Base-by-base conservation (phyloP, 1,140 invertebrate species). In the Zophobas morio region DNA sequence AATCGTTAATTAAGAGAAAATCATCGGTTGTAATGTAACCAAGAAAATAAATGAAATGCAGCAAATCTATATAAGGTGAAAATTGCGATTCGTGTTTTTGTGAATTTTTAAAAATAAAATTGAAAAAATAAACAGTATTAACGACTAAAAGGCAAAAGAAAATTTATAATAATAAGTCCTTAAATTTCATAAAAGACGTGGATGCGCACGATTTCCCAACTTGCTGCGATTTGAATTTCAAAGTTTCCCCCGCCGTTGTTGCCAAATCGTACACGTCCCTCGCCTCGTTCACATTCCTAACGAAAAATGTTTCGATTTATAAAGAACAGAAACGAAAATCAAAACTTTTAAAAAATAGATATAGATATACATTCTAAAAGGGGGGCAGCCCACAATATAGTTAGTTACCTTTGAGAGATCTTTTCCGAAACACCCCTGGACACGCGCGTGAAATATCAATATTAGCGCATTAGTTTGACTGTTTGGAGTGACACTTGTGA, bases 371-470 rank as follows among this genome's bases (percentile, higher is more conserved):
- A 86, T 85, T 85, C 84, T 86, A 86, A 85, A 80, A 86, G 84
- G 85, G 72, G 85, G 84, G 84, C 85, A 86, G 84, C 84, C 83
- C 84, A 86, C 82, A 86, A 85, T 84, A 85, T 82, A 85, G 85
- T 86, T 86, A 86, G 86, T 92, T 93, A 94, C 93, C 93, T 94
- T 94, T 94, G 92, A 94, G 93, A 91, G 93, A 95, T 93, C 94
- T 94, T 94, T 95, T 95, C 93, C 94, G 93, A 94, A 94, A 95
- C 92, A 94, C 93, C 91, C 94, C 93, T 95, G 89, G 86, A 84
- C 81, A 81, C 85, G 81, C 84, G 83, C 83, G 85, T 86, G 85
- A 84, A 86, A 86, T 84, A 80, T 84, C 80, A 86, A 88, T 87
- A 88, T 87, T 47, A 88, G 87, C 88, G 88, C 88, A 89, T 89